Percentiles rank a stretch among this genome's conserved stretches.
phyloP scores from a whole-genome alignment of 2,888 invertebrate genomes.

The Drosophila setosimentum region DNA sequence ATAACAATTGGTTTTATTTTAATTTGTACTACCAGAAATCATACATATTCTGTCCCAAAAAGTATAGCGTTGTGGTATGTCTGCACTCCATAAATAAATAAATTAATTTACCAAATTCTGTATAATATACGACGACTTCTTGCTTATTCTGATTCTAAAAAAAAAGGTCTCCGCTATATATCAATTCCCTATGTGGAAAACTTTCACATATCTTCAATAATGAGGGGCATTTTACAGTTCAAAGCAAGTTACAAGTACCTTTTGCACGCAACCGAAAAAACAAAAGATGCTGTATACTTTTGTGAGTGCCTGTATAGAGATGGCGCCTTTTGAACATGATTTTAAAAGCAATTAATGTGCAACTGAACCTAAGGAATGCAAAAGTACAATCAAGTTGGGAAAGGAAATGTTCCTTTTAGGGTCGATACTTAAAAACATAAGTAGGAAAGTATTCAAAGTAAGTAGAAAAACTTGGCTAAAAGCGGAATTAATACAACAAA shows the following conservation, averaged over 20 bases:
- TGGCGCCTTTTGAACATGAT: not conserved
- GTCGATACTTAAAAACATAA: not conserved
- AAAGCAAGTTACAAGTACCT: not conserved
- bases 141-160: not conserved
- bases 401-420: not conserved
- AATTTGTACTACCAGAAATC: too few species aligned
- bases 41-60: too few species aligned
- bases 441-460: not conserved
- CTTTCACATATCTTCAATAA: not conserved
- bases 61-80: too few species aligned
- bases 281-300: slow-evolving; percentile 52
- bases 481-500: not conserved
- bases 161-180: not conserved
- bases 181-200: too few species aligned
- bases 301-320: slow-evolving; percentile 33
- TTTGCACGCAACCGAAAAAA: slow-evolving; percentile 36
- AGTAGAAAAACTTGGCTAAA: not conserved
- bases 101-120: too few species aligned
- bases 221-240: not conserved
- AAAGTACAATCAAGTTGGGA: not conserved
- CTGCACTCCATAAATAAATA: too few species aligned
- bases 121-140: not conserved
- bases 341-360: slow-evolving; percentile 7
- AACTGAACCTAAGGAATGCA: not conserved
- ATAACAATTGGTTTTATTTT: too few species aligned